Base-by-base conservation (phyloP, 53 echinoderm and acorn worm species). In the Apostichopus leukothele region DNA sequence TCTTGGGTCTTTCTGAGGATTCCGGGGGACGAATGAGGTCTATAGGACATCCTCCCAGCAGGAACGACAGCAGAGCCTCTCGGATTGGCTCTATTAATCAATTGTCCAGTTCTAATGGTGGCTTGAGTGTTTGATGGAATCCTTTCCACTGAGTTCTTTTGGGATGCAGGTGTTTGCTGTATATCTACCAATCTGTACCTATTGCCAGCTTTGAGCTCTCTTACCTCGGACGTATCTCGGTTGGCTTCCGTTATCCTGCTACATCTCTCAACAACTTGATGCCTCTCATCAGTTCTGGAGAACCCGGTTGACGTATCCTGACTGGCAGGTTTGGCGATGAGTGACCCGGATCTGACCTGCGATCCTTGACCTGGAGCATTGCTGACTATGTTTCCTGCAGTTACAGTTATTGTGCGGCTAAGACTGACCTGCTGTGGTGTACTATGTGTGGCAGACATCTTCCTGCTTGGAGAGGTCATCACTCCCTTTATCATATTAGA, bases 1-100 rank as follows among this genome's bases (percentile, higher is more conserved):
- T 85, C 85, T 18, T 85, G 85, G 23, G 63, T 63, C 60, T 68
- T 85, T n/a, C 85, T 63, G 60, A 85, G 63, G 68, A 85, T 85
- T 1, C 85, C 85, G 10, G 85, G 85, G 7, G 85, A 63, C 7
- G 85, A 85, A 27, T 85, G 85, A 8, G 18, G 67, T 50, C 85
- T 85, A 13, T 85, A 60, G 5, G 85, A 13, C 39, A 85, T 51
- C 51, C 85, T 63, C 67, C 57, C 66, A 0, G 63, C 16, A 18
- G 85, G 16, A 6, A 63, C 5, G 26, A 10, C 66, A 1, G 66
- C 50, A 6, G 71, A 27, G 20, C 71, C 18, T 67, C 85, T 85
- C 0, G 61, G 81, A 12, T 10, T 54, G 54, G 25, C 7, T 6
- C 54, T 22, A 81, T 55, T 53, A 55, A 71, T 71, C 16, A 6